Conservation (phyloP, 2,888 invertebrate species). For the Dascillus cervinus region DNA sequence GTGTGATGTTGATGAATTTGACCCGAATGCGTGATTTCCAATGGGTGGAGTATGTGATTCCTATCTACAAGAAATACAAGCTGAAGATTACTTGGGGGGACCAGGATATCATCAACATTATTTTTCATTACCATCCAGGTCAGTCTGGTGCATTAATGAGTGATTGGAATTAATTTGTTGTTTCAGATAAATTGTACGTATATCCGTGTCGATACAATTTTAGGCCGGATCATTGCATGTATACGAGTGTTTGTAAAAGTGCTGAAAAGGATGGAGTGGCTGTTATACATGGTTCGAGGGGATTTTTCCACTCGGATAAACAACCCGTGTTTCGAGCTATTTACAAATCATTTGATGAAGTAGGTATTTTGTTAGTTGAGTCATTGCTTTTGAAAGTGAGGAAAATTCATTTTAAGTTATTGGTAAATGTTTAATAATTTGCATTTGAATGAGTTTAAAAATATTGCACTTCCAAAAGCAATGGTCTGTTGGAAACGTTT, state of each 20-base stretch:
- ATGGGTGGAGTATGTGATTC: conserved; percentile 78
- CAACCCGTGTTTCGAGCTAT: conserved; percentile 76
- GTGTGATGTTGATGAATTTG: conserved; percentile 96
- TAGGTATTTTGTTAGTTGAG: too few species aligned
- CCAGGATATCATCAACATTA: conserved; percentile 90
- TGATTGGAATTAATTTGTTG: conserved; percentile 2
- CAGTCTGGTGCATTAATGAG: conserved; percentile 15
- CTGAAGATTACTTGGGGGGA: conserved; percentile 93
- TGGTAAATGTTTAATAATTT: background rate
- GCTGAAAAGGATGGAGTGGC: conserved; percentile 68
- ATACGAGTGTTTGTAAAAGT: conserved; percentile 76
- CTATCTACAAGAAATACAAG: conserved; percentile 79
- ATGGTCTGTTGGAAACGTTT: conserved; percentile 3
- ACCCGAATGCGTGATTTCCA: conserved; percentile 80
- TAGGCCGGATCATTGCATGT: conserved; percentile 94
- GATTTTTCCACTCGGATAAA: conserved; percentile 77
- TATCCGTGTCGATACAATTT: conserved; percentile 86
- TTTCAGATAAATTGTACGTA: conserved; percentile 64
- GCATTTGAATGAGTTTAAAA: background rate
- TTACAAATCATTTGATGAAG: conserved; percentile 56
- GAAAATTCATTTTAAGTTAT: conserved; percentile 1
- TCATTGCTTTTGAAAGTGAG: too few species aligned
- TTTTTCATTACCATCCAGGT: conserved; percentile 78
- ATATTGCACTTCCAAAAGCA: too few species aligned
- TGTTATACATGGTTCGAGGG: conserved; percentile 82